phyloP scores from a whole-genome alignment of 2,888 invertebrate species.

The Himalopsyche kuldschensis region DNA sequence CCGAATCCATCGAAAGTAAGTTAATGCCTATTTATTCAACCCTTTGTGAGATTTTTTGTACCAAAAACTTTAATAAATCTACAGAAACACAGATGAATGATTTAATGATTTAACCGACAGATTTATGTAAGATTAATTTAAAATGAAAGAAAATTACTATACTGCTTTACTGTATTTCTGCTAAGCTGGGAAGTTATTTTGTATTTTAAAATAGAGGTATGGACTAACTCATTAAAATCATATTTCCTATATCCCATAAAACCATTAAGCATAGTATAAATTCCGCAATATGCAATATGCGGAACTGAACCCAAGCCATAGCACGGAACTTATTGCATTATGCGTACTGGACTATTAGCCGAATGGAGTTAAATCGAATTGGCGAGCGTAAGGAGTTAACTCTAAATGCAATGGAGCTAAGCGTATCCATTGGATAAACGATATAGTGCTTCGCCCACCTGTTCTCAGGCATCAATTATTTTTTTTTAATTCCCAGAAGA shows the following conservation, averaged over 20 bases:
- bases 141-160: too few relatives aligned
- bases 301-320: neutral
- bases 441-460: neutral
- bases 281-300: neutral
- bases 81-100: too few relatives aligned
- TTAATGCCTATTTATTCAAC: too few relatives aligned
- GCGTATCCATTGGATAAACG: neutral
- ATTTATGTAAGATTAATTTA: too few relatives aligned
- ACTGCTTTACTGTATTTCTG: too few relatives aligned
- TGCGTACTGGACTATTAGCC: neutral
- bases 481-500: too few relatives aligned
- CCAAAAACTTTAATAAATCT: too few relatives aligned
- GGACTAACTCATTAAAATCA: neutral
- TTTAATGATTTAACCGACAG: too few relatives aligned
- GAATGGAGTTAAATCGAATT: neutral
- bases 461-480: neutral
- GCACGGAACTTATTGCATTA: neutral
- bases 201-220: neutral
- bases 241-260: neutral
- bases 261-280: neutral
- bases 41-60: too few relatives aligned
- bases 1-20: too few relatives aligned
- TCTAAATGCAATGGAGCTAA: neutral
- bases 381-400: neutral
- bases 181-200: neutral